Conservation (phyloP, 2,113 vertebrate genomes). For the Galemys pyrenaicus region DNA sequence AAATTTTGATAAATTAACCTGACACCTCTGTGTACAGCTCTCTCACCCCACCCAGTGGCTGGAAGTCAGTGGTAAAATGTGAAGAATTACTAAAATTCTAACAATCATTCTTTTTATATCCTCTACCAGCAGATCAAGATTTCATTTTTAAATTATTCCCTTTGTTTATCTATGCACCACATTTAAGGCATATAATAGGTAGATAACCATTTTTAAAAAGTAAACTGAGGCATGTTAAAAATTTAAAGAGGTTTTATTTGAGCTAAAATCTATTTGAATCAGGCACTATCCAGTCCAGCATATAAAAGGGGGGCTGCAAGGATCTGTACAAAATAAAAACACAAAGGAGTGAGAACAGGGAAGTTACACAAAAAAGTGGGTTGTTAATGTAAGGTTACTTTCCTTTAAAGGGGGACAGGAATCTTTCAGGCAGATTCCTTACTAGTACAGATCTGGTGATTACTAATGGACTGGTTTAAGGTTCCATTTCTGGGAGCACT, state of each 20-base stretch:
- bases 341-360: background rate
- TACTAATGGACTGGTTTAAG: background rate
- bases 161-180: background rate
- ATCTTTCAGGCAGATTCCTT: background rate
- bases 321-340: background rate
- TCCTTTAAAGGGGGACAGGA: background rate
- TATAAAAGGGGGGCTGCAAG: background rate
- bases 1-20: constrained; percentile 28
- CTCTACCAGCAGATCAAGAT: background rate
- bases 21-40: constrained; percentile 88
- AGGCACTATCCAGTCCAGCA: background rate
- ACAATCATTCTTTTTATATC: constrained; percentile 41
- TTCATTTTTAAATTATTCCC: constrained; percentile 45
- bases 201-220: background rate
- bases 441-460: background rate
- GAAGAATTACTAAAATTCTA: constrained; percentile 29
- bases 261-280: background rate
- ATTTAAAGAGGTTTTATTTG: background rate
- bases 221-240: background rate
- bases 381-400: background rate
- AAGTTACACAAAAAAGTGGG: background rate
- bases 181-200: background rate
- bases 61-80: constrained; percentile 83
- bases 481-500: background rate
- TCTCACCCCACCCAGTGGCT: constrained; percentile 98